Base-by-base conservation (phyloP, 2,113 vertebrate genomes). In the Gnathonemus echidnorhynchus region DNA sequence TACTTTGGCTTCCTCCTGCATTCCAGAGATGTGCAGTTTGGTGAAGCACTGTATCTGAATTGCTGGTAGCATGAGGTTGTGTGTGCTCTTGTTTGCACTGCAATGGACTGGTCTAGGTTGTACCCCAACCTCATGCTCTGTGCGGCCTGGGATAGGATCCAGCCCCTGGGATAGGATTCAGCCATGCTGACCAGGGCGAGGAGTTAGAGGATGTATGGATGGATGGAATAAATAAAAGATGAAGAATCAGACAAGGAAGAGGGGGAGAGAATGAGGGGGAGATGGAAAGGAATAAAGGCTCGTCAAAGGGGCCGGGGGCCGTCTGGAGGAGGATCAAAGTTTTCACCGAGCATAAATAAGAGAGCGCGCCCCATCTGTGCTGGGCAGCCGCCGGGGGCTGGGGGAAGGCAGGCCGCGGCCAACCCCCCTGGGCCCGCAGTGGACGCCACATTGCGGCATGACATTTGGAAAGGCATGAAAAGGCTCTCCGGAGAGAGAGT, bases 401-500 rank as follows among this genome's bases (percentile, higher is more conserved):
- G 70, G n/a, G 70, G 58, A 21, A 42, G n/a, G 50, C 27, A 89
- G 50, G n/a, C 58, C 42, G 31, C 7, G 90, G 91, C 42, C 90
- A 91, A 90, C 86, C 89, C 62, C 62, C n/a, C n/a, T 27, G 1
- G 62, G 62, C 62, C 62, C n/a, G 10, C 62, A 84, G 87, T 84
- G 91, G 48, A 88, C 31, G 46, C 11, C 48, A 87, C 10, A 91
- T 92, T 80, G 90, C 89, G 92, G 53, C 87, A 90, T 90, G 62
- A 80, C 90, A 91, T 91, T 89, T 91, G 90, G 92, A 92, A 90
- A 90, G 0, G 90, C 83, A 92, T 91, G 89, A 89, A 92, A 91
- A 92, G 80, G 56, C 15, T 24, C 46, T 90, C 58, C 66, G 31
- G 91, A 92, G 90, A 93, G 90, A 92, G 93, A 92, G 93, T 92